A percentile compares a stretch with the other conserved stretches of the same genome.
Evolutionary conservation across 2,888 invertebrate species (phyloP).

Genomic region (Agrotis exclamationis): DNA sequence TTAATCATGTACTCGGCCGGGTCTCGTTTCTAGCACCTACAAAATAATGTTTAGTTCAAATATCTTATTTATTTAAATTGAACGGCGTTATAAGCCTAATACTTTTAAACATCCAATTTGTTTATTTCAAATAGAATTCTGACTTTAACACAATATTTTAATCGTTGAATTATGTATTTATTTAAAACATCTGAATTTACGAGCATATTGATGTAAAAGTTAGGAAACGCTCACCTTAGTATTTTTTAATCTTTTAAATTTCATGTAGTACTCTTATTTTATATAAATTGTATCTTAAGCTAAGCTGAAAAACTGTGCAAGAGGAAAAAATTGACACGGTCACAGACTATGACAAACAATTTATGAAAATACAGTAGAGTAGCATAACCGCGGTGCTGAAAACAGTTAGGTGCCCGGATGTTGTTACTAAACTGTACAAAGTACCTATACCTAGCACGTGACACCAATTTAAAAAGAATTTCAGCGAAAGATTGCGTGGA

Average conservation of each 20-base stretch:
- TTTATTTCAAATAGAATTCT: conserved; percentile 10
- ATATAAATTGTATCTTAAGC: conserved; percentile 1
- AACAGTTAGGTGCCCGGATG: conserved; percentile 35
- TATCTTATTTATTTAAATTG: conserved; percentile 49
- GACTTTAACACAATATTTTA: conserved; percentile 22
- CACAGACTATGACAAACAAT: conserved; percentile 3
- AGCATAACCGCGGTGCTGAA: conserved; percentile 31
- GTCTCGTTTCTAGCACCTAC: conserved; percentile 46
- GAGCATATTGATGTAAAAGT: conserved; percentile 2
- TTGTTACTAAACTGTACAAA: conserved; percentile 58
- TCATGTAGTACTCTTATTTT: not conserved
- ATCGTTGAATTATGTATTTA: conserved; percentile 10
- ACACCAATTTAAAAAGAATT: conserved; percentile 69
- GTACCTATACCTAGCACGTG: conserved; percentile 63
- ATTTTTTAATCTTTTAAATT: not conserved
- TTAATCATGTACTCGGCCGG: conserved; percentile 61
- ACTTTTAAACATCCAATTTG: not conserved
- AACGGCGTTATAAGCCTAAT: conserved; percentile 13
- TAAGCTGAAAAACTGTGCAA: not conserved
- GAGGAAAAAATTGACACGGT: not conserved
- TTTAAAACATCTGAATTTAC: not conserved
- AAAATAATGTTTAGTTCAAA: conserved; percentile 55
- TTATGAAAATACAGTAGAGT: conserved; percentile 24
- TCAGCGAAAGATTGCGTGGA: conserved; percentile 66
- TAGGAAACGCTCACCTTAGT: not conserved